Evolutionary conservation across 1,140 invertebrate genomes (phyloP).

Genomic region (Drosophila athabasca): DNA sequence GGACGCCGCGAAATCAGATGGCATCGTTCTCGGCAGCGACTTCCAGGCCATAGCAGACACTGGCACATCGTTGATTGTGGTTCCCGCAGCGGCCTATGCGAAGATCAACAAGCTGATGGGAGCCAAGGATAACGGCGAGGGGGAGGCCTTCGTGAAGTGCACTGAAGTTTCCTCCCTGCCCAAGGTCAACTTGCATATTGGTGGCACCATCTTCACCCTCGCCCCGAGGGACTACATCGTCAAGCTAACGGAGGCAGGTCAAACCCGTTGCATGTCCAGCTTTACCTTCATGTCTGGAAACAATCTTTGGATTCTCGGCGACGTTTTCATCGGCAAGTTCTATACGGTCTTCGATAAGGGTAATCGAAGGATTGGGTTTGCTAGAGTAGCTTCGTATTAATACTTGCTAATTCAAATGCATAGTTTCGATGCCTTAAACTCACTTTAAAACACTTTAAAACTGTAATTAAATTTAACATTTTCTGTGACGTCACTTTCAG

Average conservation of each 20-base stretch:
- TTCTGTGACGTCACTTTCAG: no score
- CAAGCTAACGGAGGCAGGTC: conserved; percentile 88
- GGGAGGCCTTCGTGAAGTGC: conserved; percentile 92
- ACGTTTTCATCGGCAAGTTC: conserved; percentile 97
- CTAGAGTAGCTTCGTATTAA: conserved; percentile 81
- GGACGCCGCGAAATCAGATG: conserved; percentile 33
- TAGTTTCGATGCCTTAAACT: no score
- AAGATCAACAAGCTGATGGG: conserved; percentile 87
- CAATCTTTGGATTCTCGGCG: conserved; percentile 97
- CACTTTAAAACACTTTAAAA: no score
- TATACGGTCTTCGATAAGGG: conserved; percentile 98
- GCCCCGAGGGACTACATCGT: conserved; percentile 93
- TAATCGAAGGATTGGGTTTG: conserved; percentile 96
- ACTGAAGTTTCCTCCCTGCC: conserved; percentile 89
- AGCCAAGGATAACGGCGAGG: conserved; percentile 86
- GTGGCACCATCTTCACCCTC: conserved; percentile 90
- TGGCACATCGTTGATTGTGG: conserved; percentile 97
- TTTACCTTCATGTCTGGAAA: conserved; percentile 84
- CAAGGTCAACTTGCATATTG: conserved; percentile 90
- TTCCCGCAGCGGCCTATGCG: conserved; percentile 91
- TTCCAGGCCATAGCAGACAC: conserved; percentile 99
- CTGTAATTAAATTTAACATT: no score
- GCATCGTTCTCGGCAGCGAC: conserved; percentile 84
- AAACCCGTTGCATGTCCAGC: conserved; percentile 91
- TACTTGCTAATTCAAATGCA: no score